Base-by-base conservation (phyloP, 2,888 invertebrate species). In the Cerastis leucographa region DNA sequence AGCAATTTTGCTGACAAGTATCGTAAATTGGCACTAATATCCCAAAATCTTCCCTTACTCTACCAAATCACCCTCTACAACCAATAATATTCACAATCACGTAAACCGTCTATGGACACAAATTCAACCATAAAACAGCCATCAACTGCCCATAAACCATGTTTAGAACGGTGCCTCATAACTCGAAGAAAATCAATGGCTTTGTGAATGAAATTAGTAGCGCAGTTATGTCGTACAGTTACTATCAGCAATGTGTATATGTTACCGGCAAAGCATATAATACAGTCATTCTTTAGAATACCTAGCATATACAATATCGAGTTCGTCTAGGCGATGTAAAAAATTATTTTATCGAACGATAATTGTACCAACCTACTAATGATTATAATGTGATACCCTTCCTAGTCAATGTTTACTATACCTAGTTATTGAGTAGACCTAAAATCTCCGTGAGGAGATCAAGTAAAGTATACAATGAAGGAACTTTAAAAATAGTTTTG, bases 201-300 rank as follows among this genome's bases (percentile, higher is more conserved):
- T 73, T 76, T 68, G 83, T 54, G 72, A 84, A 84, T 75, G 71
- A 88, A 89, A 87, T 90, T 90, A 89, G 77, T 68, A 25, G 61
- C 68, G 35, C 59, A 69, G 62, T 81, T 84, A 83, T 66, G 67
- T 40, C 40, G 62, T 62, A 77, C 46, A 8, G n/a, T 42, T 8
- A 42, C 14, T n/a, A 42, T n/a, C 40, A 64, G 0, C 19, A 14
- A 12, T n/a, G 14, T 14, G 40, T n/a, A n/a, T 3, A 59, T 29
- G 59, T 61, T 35, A 29, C 29, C 29, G 9, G 8, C 17, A 29
- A 29, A 61, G 29, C 8, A 49, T 49, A 49, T 49, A 7, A 49
- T 22, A 51, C 8, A 8, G 19, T 51, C 3, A 51, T 51, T 22
- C 51, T 51, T 51, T 22, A 51, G 51, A 8, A 51, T 3, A 35